Conservation (phyloP, 2,888 invertebrate species). For the Seira musarum region DNA sequence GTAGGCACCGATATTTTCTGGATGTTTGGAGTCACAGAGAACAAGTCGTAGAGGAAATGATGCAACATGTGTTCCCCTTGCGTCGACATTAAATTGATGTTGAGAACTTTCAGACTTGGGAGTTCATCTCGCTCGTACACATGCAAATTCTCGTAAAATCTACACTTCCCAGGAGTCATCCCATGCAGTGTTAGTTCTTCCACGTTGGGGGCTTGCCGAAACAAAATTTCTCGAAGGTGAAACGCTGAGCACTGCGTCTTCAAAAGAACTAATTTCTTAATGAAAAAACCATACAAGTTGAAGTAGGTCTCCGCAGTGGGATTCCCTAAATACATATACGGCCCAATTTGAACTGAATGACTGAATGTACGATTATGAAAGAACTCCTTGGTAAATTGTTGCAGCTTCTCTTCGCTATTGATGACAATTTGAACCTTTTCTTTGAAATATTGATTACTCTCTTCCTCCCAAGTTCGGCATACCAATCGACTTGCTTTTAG, state of each 20-base stretch:
- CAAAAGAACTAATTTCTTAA: constrained; percentile 59
- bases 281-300: constrained; percentile 56
- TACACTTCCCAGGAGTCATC: constrained; percentile 60
- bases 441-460: constrained; percentile 44
- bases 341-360: constrained; percentile 61
- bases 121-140: constrained; percentile 55
- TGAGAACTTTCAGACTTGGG: constrained; percentile 50
- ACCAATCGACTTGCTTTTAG: constrained; percentile 59
- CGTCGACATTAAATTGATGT: constrained; percentile 59
- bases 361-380: constrained; percentile 61
- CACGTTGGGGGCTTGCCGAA: constrained; percentile 59
- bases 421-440: constrained; percentile 61
- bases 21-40: constrained; percentile 60
- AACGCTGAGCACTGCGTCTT: constrained; percentile 63
- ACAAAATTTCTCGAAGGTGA: constrained; percentile 60
- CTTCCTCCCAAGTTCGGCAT: constrained; percentile 61
- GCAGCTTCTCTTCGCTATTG: constrained; percentile 57
- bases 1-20: constrained; percentile 54
- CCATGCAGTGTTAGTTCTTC: constrained; percentile 60
- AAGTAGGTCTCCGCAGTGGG: constrained; percentile 52
- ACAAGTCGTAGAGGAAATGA: constrained; percentile 59
- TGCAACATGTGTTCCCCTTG: constrained; percentile 61
- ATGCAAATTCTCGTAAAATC: constrained; percentile 57
- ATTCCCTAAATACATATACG: constrained; percentile 63
- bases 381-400: constrained; percentile 56